phyloP scores from a whole-genome alignment of 2,113 vertebrate genomes.

The Ivindomyrus marchei region DNA sequence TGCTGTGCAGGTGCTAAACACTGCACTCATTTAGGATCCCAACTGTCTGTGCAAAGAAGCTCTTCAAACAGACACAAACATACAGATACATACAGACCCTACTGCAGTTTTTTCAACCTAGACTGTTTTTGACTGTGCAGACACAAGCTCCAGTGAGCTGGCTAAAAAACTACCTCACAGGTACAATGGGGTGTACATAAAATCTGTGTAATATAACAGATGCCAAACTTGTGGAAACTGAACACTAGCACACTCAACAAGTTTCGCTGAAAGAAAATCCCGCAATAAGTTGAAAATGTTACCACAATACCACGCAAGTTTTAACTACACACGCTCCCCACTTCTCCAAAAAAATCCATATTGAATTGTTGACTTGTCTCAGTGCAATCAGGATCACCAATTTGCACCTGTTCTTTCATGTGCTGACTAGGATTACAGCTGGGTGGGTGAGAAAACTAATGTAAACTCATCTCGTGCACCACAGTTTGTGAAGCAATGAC shows the following conservation, averaged over 20 bases:
- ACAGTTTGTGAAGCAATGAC: too few species aligned
- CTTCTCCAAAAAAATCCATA: too few species aligned
- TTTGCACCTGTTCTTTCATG: too few species aligned
- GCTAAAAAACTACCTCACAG: neutral
- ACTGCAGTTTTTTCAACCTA: neutral
- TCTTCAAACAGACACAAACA: too few species aligned
- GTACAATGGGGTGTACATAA: neutral
- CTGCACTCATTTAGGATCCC: neutral
- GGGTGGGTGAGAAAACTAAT: too few species aligned
- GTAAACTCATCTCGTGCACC: too few species aligned
- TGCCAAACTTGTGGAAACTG: neutral
- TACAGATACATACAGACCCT: too few species aligned
- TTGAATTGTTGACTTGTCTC: too few species aligned
- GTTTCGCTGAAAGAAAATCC: neutral
- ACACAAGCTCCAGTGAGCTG: neutral
- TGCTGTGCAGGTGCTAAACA: neutral
- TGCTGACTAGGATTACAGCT: too few species aligned
- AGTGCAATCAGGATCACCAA: too few species aligned
- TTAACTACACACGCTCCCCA: neutral
- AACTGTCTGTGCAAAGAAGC: neutral
- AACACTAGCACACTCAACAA: neutral
- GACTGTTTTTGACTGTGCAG: neutral
- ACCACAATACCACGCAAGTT: neutral
- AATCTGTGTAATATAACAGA: neutral
- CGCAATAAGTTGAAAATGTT: neutral